Evolutionary conservation across 2,113 vertebrate species (phyloP).

Genomic region (Cryptomyrus ogoouensis): DNA sequence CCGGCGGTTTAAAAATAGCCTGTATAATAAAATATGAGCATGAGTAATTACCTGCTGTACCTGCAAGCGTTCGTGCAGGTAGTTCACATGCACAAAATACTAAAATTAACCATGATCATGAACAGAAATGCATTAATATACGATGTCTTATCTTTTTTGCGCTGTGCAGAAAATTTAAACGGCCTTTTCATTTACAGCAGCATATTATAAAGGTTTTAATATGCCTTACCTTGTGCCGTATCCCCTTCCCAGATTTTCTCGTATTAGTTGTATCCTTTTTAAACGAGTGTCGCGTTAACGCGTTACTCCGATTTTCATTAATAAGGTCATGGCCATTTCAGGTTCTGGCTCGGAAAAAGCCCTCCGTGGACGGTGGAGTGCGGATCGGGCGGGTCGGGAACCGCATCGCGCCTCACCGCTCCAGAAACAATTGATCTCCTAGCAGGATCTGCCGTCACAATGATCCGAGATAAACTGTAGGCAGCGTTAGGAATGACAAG

Average conservation of each 20-base stretch:
- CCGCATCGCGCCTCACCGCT: conserved; percentile 20
- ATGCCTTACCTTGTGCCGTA: conserved; percentile 17
- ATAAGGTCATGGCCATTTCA: conserved; percentile 8
- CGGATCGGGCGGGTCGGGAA: conserved; percentile 22
- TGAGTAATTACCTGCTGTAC: neutral
- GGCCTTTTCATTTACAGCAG: neutral
- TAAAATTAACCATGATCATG: neutral
- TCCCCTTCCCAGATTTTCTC: neutral
- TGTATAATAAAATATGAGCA: neutral
- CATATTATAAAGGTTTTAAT: neutral
- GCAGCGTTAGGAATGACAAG: neutral
- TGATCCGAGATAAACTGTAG: neutral
- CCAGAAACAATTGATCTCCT: conserved; percentile 22
- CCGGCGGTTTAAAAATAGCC: neutral
- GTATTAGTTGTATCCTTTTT: neutral
- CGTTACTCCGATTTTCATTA: neutral
- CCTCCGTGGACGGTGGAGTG: conserved; percentile 15
- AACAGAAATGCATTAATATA: neutral
- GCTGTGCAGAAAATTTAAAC: neutral
- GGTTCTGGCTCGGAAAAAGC: neutral
- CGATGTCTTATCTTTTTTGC: neutral
- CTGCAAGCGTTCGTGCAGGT: neutral
- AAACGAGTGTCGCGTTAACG: neutral
- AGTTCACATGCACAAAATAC: neutral
- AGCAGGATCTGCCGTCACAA: neutral